Conservation (phyloP, 2,113 vertebrate genomes). For the Pteronura brasiliensis region DNA sequence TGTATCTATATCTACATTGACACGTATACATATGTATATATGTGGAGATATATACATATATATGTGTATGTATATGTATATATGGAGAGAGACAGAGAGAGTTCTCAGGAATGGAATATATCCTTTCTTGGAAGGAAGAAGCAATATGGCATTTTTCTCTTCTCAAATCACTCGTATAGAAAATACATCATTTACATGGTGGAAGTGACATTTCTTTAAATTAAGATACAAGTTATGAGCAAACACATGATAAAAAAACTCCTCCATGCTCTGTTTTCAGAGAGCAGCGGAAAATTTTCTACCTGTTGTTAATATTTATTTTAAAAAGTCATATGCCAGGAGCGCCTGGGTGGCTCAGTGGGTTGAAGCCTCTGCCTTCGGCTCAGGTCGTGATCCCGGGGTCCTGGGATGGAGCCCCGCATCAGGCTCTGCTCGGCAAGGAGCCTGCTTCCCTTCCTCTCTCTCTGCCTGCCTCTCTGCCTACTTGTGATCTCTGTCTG, state of each 20-base stretch:
- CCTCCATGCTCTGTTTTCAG: not conserved
- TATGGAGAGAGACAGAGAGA: not conserved
- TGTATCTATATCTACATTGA: not conserved
- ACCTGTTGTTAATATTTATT: slow-evolving; percentile 43
- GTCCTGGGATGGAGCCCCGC: too few species aligned
- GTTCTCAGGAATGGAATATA: not conserved
- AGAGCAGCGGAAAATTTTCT: slow-evolving; percentile 41
- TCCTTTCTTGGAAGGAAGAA: slow-evolving; percentile 14
- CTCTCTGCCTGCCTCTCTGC: too few species aligned
- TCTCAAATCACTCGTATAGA: not conserved
- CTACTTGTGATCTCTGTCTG: too few species aligned
- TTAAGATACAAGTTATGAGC: slow-evolving; percentile 2
- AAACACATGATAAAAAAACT: not conserved
- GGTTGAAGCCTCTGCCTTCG: too few species aligned
- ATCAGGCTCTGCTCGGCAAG: too few species aligned
- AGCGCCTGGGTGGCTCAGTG: too few species aligned
- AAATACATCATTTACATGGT: slow-evolving; percentile 10
- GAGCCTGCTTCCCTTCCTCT: too few species aligned
- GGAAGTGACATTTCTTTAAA: slow-evolving; percentile 38
- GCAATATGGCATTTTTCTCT: not conserved
- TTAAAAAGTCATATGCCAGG: not conserved
- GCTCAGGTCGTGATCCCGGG: too few species aligned
- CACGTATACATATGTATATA: not conserved
- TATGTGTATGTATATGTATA: not conserved
- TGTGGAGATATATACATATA: too few species aligned